These are phyloP conservation scores for Drosophila melanica DNA, from an alignment of 1,140 invertebrate genomes.

Conservation along the genomic window DNA sequence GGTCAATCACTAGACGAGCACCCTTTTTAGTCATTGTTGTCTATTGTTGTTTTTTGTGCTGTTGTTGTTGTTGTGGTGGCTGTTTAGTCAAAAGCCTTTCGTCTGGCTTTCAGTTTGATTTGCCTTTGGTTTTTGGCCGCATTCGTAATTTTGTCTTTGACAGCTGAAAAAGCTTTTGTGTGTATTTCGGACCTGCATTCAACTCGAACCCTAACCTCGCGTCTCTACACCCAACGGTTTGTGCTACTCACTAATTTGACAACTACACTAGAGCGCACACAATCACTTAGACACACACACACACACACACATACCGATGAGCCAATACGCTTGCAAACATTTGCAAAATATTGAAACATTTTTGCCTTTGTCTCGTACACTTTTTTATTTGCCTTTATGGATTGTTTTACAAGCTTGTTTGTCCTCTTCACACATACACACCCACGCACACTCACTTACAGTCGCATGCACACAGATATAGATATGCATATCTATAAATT, in stretches of 20 bases:
- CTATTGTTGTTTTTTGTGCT: constrained; percentile 36
- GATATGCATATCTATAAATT: constrained; percentile 55
- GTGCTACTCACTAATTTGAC: constrained; percentile 48
- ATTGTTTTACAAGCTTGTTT: constrained; percentile 59
- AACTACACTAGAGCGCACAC: constrained; percentile 29
- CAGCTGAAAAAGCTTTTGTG: constrained; percentile 55
- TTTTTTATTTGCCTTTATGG: constrained; percentile 56
- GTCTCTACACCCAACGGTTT: constrained; percentile 15
- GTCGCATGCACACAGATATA: background rate
- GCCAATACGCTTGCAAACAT: constrained; percentile 33
- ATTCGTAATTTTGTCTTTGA: constrained; percentile 71
- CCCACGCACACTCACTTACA: background rate
- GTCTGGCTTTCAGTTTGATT: constrained; percentile 31
- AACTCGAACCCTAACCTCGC: constrained; percentile 1
- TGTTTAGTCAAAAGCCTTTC: constrained; percentile 17
- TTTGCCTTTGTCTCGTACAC: constrained; percentile 36
- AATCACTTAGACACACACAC: constrained; percentile 14
- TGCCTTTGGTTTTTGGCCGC: constrained; percentile 42
- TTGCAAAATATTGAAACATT: constrained; percentile 54
- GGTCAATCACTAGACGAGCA: constrained; percentile 72
- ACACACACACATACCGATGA: constrained; percentile 13
- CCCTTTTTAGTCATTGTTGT: constrained; percentile 55
- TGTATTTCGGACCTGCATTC: constrained; percentile 40
- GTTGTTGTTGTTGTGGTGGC: constrained; percentile 33
- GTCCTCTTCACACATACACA: constrained; percentile 5